A percentile compares a stretch with the other conserved stretches of the same genome.
Evolutionary conservation across 2,797 vertebrate genomes (phyloP).

Genomic region (Heterohyrax brucei): DNA sequence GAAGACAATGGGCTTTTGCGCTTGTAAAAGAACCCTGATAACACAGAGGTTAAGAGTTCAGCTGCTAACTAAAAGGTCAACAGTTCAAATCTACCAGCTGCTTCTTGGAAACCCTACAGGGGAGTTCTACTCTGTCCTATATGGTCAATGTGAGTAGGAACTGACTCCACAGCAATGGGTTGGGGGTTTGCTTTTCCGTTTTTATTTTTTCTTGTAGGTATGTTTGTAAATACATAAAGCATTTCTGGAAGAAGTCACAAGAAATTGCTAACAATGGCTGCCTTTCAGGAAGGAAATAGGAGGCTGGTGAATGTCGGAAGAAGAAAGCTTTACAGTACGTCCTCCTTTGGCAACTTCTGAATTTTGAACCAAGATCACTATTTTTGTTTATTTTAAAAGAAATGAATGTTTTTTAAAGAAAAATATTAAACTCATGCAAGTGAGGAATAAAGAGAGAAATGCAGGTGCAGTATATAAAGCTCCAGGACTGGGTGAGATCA

Average conservation of each 20-base stretch:
- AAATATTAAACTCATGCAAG: background rate
- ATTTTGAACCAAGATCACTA: background rate
- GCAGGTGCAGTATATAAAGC: background rate
- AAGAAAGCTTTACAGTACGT: background rate
- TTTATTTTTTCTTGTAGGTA: too few relatives aligned
- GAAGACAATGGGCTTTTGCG: too few relatives aligned
- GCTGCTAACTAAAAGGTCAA: too few relatives aligned
- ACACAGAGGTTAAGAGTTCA: too few relatives aligned
- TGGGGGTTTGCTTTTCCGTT: too few relatives aligned
- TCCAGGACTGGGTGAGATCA: background rate
- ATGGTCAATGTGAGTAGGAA: too few relatives aligned
- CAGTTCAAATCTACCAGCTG: too few relatives aligned
- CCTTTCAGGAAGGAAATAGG: background rate
- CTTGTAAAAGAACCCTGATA: too few relatives aligned
- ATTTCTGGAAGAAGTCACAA: background rate
- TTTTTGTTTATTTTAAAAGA: slow-evolving; percentile 1
- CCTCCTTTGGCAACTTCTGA: background rate
- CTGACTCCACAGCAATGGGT: too few relatives aligned
- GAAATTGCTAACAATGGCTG: background rate
- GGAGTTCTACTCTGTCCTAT: too few relatives aligned
- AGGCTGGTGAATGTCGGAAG: background rate
- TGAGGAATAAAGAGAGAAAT: background rate
- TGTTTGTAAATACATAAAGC: background rate
- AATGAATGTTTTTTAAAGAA: background rate
- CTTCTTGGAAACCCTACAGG: too few relatives aligned